Percentiles rank a stretch among this genome's conserved stretches.
phyloP scores from a whole-genome alignment of 1,140 invertebrate species.

The Drosophila eugracilis region DNA sequence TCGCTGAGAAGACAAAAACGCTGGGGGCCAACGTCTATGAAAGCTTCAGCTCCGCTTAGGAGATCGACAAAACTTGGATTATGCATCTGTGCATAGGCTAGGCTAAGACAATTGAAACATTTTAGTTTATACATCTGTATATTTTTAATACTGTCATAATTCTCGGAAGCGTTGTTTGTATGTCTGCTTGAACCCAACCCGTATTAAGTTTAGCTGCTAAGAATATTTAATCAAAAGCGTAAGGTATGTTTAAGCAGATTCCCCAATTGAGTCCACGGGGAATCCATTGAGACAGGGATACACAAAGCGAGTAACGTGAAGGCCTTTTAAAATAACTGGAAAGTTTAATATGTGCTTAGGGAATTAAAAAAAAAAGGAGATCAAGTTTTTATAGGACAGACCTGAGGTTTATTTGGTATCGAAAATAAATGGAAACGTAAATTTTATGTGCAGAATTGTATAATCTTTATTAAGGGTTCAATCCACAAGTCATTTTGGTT shows the following conservation, averaged over 20 bases:
- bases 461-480: not conserved
- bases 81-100: constrained; percentile 40
- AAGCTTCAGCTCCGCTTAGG: constrained; percentile 88
- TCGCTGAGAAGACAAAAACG: constrained; percentile 92
- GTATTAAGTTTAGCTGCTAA: constrained; percentile 51
- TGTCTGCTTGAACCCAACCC: constrained; percentile 26
- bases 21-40: constrained; percentile 96
- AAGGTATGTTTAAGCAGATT: constrained; percentile 28
- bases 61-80: constrained; percentile 13
- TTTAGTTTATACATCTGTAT: constrained; percentile 29
- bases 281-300: constrained; percentile 25
- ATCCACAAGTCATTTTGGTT: not conserved
- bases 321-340: constrained; percentile 58
- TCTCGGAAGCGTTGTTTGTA: constrained; percentile 32
- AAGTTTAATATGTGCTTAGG: constrained; percentile 26
- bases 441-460: not conserved
- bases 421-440: constrained; percentile 3
- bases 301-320: constrained; percentile 41
- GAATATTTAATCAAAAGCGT: constrained; percentile 36
- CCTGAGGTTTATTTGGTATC: not conserved
- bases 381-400: not conserved
- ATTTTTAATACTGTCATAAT: constrained; percentile 33
- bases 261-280: constrained; percentile 28
- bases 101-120: constrained; percentile 31
- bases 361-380: not conserved